Evolutionary conservation across 2,113 vertebrate species (phyloP).

Genomic region (Thamnophis sirtalis): DNA sequence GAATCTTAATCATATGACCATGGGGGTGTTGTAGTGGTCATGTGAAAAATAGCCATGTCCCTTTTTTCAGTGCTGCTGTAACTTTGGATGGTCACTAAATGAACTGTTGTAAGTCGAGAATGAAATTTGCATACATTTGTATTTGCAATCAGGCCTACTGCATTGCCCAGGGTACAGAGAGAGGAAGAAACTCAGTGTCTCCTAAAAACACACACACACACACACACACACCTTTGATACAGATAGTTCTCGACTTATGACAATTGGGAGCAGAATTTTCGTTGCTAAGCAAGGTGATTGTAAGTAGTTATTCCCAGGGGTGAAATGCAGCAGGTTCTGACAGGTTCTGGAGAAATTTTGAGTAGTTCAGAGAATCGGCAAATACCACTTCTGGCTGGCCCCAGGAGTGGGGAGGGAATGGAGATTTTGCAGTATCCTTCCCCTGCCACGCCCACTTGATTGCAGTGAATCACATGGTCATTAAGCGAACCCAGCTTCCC

Average conservation of each 20-base stretch:
- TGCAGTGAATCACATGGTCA: not conserved
- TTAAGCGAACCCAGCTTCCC: not conserved
- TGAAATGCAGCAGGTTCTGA: too few species aligned
- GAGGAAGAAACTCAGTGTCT: not conserved
- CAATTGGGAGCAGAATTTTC: not conserved
- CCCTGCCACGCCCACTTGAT: too few species aligned
- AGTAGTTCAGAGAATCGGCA: too few species aligned
- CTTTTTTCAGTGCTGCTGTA: not conserved
- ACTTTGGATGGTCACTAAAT: not conserved
- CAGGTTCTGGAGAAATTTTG: too few species aligned
- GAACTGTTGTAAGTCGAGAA: not conserved
- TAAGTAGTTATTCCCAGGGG: not conserved
- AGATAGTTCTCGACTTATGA: not conserved
- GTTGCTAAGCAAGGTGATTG: not conserved
- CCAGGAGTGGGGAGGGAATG: too few species aligned
- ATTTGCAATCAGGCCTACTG: not conserved
- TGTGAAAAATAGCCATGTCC: not conserved
- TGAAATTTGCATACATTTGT: not conserved
- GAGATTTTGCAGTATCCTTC: too few species aligned
- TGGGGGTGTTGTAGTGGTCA: not conserved
- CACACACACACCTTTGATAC: not conserved
- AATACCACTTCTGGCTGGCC: too few species aligned
- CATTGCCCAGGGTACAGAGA: not conserved
- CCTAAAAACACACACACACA: not conserved
- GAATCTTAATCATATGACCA: not conserved